Base-by-base conservation (phyloP, 2,888 invertebrate species). In the Clusia tigrina region DNA sequence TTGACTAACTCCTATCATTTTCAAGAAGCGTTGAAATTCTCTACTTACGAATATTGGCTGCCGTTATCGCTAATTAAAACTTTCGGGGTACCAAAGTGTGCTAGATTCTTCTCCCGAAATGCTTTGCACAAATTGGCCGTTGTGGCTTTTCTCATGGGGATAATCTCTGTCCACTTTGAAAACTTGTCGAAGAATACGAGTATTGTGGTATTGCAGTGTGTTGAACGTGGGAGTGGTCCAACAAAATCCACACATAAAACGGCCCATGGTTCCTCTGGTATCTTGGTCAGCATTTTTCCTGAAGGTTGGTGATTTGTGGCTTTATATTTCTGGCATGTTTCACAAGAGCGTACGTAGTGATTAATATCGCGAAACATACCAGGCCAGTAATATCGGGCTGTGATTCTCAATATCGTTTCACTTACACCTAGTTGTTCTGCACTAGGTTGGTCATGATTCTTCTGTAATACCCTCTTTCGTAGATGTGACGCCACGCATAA, bases 161-260 rank as follows among this genome's bases (percentile, higher is more conserved):
- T n/a, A n/a, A n/a, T n/a, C n/a, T n/a, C n/a, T n/a, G n/a, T n/a
- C n/a, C n/a, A n/a, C n/a, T n/a, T n/a, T n/a, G n/a, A n/a, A n/a
- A n/a, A n/a, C n/a, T n/a, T n/a, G n/a, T n/a, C n/a, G n/a, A n/a
- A n/a, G n/a, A n/a, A n/a, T n/a, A n/a, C n/a, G n/a, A n/a, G 26
- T 26, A 60, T 37, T 22, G 32, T 42, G 12, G 53, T 58, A 23
- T 54, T 53, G 20, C 64, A 56, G 17, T 64, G 53, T 20, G 51
- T 52, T 5, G 58, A 60, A 25, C 59, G 23, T 15, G 57, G n/a
- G 1, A 63, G 23, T 5, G 63, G 58, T n/a, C n/a, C n/a, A n/a
- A n/a, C n/a, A n/a, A n/a, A n/a, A n/a, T n/a, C n/a, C n/a, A n/a
- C n/a, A n/a, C n/a, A n/a, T n/a, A n/a, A n/a, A n/a, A n/a, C n/a